Percentiles rank a stretch among this genome's conserved stretches.
These are phyloP conservation scores for Aplodontia rufa DNA, from an alignment of 2,113 vertebrate species.

Conservation along the genomic window DNA sequence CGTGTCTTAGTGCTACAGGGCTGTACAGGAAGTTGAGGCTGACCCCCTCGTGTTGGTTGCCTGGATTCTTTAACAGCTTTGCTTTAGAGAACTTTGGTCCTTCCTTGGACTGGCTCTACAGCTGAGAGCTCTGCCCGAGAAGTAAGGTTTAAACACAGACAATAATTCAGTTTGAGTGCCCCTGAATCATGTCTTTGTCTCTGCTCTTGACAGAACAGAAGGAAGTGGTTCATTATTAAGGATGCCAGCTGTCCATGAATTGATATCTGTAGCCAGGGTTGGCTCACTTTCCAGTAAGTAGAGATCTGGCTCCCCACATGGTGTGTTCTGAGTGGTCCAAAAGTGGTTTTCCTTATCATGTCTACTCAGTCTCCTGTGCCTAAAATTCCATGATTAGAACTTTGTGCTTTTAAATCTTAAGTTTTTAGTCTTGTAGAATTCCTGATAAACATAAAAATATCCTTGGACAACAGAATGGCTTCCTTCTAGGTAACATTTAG, in stretches of 20 bases:
- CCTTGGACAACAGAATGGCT: not conserved
- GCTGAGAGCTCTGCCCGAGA: conserved; percentile 17
- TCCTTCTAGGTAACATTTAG: not conserved
- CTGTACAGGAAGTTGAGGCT: not conserved
- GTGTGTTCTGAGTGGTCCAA: not conserved
- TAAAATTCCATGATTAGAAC: not conserved
- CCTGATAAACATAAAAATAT: not conserved
- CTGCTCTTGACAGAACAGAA: conserved; percentile 63
- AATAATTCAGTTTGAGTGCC: conserved; percentile 53
- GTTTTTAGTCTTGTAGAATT: conserved; percentile 22
- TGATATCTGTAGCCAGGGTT: not conserved
- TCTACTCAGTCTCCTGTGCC: not conserved
- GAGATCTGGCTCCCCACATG: not conserved
- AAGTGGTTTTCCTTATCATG: conserved; percentile 28
- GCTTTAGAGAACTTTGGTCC: not conserved
- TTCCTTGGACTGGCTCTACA: not conserved
- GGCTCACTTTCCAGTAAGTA: not conserved
- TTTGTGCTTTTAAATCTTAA: conserved; percentile 20
- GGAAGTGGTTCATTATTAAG: conserved; percentile 63
- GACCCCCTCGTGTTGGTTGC: not conserved
- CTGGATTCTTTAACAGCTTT: conserved; percentile 22
- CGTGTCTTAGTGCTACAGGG: not conserved
- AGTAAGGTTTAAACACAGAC: conserved; percentile 56
- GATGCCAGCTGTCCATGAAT: conserved; percentile 40
- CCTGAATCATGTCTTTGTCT: conserved; percentile 70